Conservation (phyloP, 2,113 vertebrate species). For the Gorsachius goisagi region DNA sequence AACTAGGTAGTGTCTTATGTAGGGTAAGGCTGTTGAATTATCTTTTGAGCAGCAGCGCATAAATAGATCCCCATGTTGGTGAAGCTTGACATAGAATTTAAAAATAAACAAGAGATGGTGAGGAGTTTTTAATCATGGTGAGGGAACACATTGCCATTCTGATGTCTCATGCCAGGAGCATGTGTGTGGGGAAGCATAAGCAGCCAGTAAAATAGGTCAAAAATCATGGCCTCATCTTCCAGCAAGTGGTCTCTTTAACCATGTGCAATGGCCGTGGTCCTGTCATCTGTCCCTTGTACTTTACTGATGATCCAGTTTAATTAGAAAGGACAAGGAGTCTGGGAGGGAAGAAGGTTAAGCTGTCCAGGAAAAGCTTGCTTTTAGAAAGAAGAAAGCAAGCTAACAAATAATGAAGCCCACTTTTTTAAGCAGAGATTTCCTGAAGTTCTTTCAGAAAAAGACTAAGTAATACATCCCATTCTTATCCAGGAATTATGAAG, state of each 20-base stretch:
- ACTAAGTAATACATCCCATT: neutral
- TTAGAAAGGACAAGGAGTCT: neutral
- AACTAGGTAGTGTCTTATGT: neutral
- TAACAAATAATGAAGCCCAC: neutral
- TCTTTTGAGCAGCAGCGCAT: neutral
- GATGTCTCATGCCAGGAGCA: neutral
- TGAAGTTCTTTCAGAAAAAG: neutral
- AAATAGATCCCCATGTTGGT: neutral
- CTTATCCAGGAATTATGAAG: neutral
- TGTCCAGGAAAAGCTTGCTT: neutral
- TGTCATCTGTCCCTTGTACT: neutral
- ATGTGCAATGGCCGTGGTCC: fast-evolving
- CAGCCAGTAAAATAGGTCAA: neutral
- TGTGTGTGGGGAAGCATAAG: neutral
- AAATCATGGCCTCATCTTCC: neutral
- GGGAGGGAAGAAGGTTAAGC: neutral
- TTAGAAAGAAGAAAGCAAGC: neutral
- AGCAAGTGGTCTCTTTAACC: neutral
- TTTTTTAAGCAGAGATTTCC: neutral
- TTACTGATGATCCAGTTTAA: neutral
- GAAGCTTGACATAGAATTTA: neutral
- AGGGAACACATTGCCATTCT: neutral
- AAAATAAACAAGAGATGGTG: neutral
- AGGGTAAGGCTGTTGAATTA: neutral
- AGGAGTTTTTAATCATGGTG: neutral